These are phyloP conservation scores for Cantharis rufa DNA, from an alignment of 2,888 invertebrate species.

Conservation along the genomic window DNA sequence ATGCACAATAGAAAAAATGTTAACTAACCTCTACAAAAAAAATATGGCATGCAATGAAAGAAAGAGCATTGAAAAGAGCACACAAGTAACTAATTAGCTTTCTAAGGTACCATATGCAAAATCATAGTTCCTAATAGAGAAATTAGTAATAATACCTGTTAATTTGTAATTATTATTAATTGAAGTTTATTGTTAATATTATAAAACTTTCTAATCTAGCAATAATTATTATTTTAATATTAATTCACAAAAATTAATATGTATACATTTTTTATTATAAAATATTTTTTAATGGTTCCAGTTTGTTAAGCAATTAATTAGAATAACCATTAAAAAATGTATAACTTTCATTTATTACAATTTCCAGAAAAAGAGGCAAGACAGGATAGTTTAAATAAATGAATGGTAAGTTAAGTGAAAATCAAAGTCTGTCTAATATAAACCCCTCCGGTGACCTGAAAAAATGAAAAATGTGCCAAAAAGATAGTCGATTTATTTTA, in stretches of 20 bases:
- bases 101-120: neutral
- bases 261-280: neutral
- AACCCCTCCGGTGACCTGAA: slow-evolving; percentile 68
- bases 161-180: neutral
- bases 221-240: neutral
- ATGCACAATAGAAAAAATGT: neutral
- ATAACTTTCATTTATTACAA: neutral
- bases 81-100: neutral
- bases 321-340: neutral
- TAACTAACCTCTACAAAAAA: neutral
- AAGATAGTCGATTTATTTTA: slow-evolving; percentile 37
- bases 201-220: neutral
- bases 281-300: neutral
- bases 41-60: neutral
- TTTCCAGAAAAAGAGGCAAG: slow-evolving; percentile 13
- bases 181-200: neutral
- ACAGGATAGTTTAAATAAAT: slow-evolving; percentile 27
- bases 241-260: neutral
- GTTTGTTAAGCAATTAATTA: neutral
- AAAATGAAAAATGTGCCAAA: slow-evolving; percentile 58
- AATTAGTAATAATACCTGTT: neutral
- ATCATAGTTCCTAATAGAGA: neutral
- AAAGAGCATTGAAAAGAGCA: neutral
- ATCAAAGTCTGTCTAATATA: slow-evolving; percentile 59
- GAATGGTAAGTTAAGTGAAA: slow-evolving; percentile 27